Evolutionary conservation across 2,888 invertebrate genomes (phyloP), one percentile per base, ranked within the genome.

Genomic region (Hirudinaria manillensis): DNA sequence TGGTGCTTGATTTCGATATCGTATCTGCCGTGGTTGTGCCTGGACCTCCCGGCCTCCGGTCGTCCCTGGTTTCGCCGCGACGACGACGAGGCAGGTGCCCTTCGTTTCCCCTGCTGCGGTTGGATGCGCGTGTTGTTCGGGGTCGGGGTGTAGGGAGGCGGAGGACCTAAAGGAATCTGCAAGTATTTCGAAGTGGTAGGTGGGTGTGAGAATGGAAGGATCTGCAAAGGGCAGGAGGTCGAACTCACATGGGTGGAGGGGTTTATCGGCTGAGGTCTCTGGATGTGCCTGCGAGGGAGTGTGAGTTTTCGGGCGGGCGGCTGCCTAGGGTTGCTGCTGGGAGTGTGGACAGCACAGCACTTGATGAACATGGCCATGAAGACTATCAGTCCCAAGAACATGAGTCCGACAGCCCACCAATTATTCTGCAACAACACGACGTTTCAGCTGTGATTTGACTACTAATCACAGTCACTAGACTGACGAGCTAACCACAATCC

Each of bases 291-390:
- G 19, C 77, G 77, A 16, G 76, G 75, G 16, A 83, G 95, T 78
- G 93, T 93, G 80, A 99, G 89, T 79, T 95, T 91, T 80, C 95
- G 90, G 16, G 97, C 96, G 0, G 97, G 94, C 75, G 94, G 91
- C 82, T 95, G 93, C 86, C 96, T 96, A 7, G 99, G 99, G 89
- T 99, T 99, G 78, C 94, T 95, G 76, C 95, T 95, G 36, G 99
- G 99, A 75, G 99, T 99, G 87, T 99, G 98, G 74, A 99, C 99
- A 45, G 99, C 99, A 86, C 98, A 99, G 86, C 98, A 96, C 86
- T 99, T 98, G 83, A 99, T 97, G 86, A 99, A 99, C 76, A 94
- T 88, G 75, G 76, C 77, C 77, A 77, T 77, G 56, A 74, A n/a
- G 36, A 32, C 27, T 2, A 66, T 34, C n/a, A 65, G 55, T 16